Base-by-base conservation (phyloP, 2,797 vertebrate species). In the Phrynocephalus forsythii region DNA sequence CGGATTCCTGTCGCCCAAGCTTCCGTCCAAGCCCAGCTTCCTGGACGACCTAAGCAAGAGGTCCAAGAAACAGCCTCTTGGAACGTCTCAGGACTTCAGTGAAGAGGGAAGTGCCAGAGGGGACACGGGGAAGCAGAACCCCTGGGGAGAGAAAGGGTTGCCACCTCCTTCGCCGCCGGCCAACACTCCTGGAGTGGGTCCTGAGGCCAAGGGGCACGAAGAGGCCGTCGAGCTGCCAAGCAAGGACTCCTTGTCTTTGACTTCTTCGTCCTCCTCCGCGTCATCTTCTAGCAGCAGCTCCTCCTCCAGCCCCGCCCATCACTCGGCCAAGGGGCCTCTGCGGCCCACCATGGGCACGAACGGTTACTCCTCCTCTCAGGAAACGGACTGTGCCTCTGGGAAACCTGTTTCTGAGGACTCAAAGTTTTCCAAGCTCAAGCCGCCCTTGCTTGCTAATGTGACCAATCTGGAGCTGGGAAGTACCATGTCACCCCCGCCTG, bases 401-500 rank as follows among this genome's bases (percentile, higher is more conserved):
- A 95, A 97, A 68, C 95, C 93, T 3, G 93, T 82, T 56, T 91
- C 93, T 0, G 94, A 95, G 48, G 97, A 97, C 71, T 86, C 95
- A 68, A 96, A 96, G 87, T 44, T 1, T n/a, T 92, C 82, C 2
- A 98, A 98, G 90, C 89, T 95, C 6, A 98, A 97, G 93, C 80
- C 97, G n/a, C 97, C 96, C 0, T 91, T 88, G 3, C 95, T 97
- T 90, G 96, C 95, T 88, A 96, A 94, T 69, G 56, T 96, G 7
- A 16, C 95, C 1, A 85, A 88, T 95, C 90, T 20, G 0, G 97
- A 98, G 94, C 93, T 87, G 84, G 92, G 96, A 91, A 98, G 95
- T 95, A 93, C 96, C 94, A 98, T 95, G 94, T 98, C 98, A 0
- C 98, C 98, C 0, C 98, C 98, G 2, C 98, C 98, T 7, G 97